Evolutionary conservation across 2,113 vertebrate genomes (phyloP).

Genomic region (Podarcis muralis): DNA sequence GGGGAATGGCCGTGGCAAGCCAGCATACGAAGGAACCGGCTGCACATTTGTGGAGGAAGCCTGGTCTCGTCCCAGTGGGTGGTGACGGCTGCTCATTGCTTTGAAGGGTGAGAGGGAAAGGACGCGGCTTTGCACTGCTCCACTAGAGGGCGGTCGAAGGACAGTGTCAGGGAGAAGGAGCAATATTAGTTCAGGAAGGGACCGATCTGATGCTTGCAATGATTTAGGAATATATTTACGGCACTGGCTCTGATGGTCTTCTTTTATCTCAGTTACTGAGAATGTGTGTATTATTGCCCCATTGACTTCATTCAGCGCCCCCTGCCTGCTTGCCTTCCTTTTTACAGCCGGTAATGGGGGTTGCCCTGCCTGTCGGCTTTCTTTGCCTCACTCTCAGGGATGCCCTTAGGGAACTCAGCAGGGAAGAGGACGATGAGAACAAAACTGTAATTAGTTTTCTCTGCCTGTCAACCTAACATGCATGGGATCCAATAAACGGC

Average conservation of each 20-base stretch:
- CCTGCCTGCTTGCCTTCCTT: no score
- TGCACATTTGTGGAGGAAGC: slow-evolving; percentile 70
- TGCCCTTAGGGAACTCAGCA: no score
- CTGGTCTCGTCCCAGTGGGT: slow-evolving; percentile 67
- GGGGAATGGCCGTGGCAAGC: slow-evolving; percentile 78
- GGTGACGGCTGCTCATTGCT: slow-evolving; percentile 70
- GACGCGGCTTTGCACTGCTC: neutral
- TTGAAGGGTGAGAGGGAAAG: slow-evolving; percentile 55
- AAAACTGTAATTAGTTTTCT: no score
- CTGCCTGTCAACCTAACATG: no score
- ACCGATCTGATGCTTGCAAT: neutral
- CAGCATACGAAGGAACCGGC: slow-evolving; percentile 61
- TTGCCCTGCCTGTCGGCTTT: no score
- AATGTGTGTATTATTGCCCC: neutral
- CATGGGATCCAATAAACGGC: no score
- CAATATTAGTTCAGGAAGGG: neutral
- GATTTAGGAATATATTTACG: neutral
- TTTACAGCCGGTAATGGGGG: no score
- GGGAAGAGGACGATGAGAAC: neutral
- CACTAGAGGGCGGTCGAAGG: slow-evolving; percentile 1
- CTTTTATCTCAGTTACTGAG: neutral
- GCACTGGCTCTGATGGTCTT: neutral
- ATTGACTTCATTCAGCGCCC: no score
- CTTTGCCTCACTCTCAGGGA: no score
- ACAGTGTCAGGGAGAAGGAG: neutral